These are phyloP conservation scores for Tringa solitaria DNA, from an alignment of 2,113 vertebrate species.

Conservation along the genomic window DNA sequence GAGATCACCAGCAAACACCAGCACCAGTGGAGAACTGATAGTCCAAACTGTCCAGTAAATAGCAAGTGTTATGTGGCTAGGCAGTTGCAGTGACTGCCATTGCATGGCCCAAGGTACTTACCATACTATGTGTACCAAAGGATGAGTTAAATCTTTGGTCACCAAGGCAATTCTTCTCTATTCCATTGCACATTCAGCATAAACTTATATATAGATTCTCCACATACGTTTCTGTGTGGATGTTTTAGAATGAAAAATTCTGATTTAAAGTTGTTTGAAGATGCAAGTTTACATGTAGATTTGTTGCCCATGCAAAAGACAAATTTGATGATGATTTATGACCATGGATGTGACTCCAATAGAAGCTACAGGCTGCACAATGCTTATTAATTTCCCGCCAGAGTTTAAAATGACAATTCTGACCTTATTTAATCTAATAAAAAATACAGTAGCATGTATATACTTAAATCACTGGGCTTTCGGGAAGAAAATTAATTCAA, in stretches of 20 bases:
- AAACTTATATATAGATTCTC: not conserved
- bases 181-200: not conserved
- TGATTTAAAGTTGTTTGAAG: not conserved
- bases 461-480: not conserved
- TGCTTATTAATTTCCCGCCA: not conserved
- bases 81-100: not conserved
- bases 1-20: not conserved
- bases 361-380: not conserved
- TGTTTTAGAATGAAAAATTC: not conserved
- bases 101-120: fast-evolving
- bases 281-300: not conserved
- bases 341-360: not conserved
- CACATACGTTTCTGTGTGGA: not conserved
- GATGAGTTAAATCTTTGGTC: not conserved
- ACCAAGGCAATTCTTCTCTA: not conserved
- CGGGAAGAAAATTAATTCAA: not conserved
- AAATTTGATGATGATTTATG: not conserved
- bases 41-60: not conserved
- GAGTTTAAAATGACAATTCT: not conserved
- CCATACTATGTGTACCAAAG: fast-evolving
- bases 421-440: not conserved
- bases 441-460: not conserved
- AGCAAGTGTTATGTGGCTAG: not conserved
- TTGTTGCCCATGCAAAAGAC: not conserved
- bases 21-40: not conserved